Conservation (phyloP, 2,113 vertebrate species). For the Peromyscus maniculatus region DNA sequence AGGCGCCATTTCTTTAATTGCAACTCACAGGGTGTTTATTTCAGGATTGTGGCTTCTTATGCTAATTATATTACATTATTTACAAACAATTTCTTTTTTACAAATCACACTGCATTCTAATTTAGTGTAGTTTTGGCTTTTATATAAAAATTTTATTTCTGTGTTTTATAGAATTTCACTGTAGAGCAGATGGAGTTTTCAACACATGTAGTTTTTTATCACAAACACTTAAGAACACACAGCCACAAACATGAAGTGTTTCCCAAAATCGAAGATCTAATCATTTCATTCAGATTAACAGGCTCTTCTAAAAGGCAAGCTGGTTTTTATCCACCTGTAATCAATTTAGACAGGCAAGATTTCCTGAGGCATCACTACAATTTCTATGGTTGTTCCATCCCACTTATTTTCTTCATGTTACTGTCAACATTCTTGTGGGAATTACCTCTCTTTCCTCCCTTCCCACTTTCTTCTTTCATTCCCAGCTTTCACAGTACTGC, state of each 20-base stretch:
- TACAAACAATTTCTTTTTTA: constrained; percentile 48
- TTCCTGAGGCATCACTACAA: neutral
- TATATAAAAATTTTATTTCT: neutral
- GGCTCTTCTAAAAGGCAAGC: constrained; percentile 13
- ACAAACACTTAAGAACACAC: constrained; percentile 37
- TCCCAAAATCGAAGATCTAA: neutral
- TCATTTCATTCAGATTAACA: neutral
- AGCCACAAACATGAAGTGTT: constrained; percentile 7
- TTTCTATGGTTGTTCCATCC: accelerated
- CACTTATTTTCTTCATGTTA: neutral
- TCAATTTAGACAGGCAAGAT: neutral
- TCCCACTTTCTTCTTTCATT: neutral
- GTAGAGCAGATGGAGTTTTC: constrained; percentile 52
- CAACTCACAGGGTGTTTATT: neutral
- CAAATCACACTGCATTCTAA: neutral
- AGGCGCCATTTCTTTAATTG: neutral
- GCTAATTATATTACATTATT: constrained; percentile 63
- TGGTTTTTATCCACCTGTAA: neutral
- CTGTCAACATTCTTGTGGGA: neutral
- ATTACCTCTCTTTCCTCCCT: neutral
- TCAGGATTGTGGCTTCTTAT: neutral
- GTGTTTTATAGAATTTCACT: constrained; percentile 35
- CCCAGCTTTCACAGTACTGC: neutral
- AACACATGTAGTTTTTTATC: constrained; percentile 47
- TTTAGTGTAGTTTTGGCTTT: neutral